Base-by-base conservation (phyloP, 1,140 invertebrate species). In the Nymphalis io region DNA sequence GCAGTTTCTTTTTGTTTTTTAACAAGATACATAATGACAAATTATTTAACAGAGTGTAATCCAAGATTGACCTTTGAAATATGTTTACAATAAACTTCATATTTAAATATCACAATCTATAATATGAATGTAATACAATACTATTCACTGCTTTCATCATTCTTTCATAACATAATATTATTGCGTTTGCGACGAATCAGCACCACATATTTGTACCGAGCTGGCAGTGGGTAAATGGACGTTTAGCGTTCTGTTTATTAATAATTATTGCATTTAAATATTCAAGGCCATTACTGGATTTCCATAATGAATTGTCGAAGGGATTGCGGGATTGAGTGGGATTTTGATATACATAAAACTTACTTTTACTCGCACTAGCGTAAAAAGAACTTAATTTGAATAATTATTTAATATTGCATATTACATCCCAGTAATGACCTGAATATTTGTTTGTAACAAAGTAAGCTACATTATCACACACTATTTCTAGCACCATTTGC, bases 151-250 rank as follows among this genome's bases (percentile, higher is more conserved):
- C 46, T 51, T 51, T 46, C n/a, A 15, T 15, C 46, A 20, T 51
- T 20, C 18, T 55, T 15, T 20, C 51, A 55, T 55, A 55, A 23
- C 20, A 46, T 27, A n/a, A n/a, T n/a, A 60, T 60, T 62, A 58
- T 48, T 63, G 38, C 55, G n/a, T 63, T 69, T 69, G 68, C 60
- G 68, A 70, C 68, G 20, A 46, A 46, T 62, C 68, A 70, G 68
- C 68, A 70, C 68, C 68, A 63, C 58, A 60, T 38, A 63, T 63
- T 70, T 70, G 60, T 70, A 70, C 51, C 64, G 59, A 63, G 68
- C 68, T 70, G 68, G 68, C 68, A 70, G 68, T 70, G 68, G 51
- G 59, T 66, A 70, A 63, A 63, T 70, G 68, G 68, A 70, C 68
- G 68, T 63, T 63, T 70, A 69, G 51, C 67, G 38, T 55, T 59